phyloP scores from a whole-genome alignment of 2,888 invertebrate genomes.

The Odontothrips loti region DNA sequence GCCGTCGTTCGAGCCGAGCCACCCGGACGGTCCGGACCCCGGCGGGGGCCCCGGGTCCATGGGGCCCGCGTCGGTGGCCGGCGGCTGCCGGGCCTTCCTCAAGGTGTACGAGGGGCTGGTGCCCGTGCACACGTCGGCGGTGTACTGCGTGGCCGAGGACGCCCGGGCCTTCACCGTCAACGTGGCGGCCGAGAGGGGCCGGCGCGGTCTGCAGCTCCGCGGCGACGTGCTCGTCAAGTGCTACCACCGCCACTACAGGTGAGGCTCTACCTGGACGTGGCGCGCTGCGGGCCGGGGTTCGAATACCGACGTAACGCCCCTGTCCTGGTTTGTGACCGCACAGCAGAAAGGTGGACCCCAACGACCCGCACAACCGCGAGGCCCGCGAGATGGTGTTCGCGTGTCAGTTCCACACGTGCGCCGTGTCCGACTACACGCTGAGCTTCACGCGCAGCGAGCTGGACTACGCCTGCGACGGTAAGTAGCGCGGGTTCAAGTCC shows the following conservation, averaged over 20 bases:
- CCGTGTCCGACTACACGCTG: conserved; percentile 77
- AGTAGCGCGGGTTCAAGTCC: conserved; percentile 39
- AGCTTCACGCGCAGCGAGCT: conserved; percentile 82
- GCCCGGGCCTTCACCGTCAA: conserved; percentile 66
- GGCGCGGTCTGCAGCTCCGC: conserved; percentile 66
- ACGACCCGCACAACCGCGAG: background rate
- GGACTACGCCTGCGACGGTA: conserved; percentile 78
- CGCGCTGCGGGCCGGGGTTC: too few species aligned
- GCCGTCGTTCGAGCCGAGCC: conserved; percentile 58
- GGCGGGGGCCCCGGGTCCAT: conserved; percentile 36
- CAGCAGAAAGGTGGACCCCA: conserved; percentile 4
- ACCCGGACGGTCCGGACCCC: conserved; percentile 40
- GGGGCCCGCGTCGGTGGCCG: background rate
- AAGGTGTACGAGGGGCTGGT: conserved; percentile 88
- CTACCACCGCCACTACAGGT: conserved; percentile 59
- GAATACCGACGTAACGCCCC: too few species aligned
- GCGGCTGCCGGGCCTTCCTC: conserved; percentile 68
- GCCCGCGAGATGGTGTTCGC: conserved; percentile 69
- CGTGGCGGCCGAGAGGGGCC: conserved; percentile 59
- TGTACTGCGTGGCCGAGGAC: conserved; percentile 64
- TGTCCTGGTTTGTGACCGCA: too few species aligned
- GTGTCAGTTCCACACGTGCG: conserved; percentile 92
- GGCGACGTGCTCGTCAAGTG: conserved; percentile 90
- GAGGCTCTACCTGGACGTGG: background rate
- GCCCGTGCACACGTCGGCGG: conserved; percentile 81